A percentile compares a stretch with the other conserved stretches of the same genome.
Evolutionary conservation across 2,888 invertebrate genomes (phyloP).

Genomic region (Campoplex nolae): DNA sequence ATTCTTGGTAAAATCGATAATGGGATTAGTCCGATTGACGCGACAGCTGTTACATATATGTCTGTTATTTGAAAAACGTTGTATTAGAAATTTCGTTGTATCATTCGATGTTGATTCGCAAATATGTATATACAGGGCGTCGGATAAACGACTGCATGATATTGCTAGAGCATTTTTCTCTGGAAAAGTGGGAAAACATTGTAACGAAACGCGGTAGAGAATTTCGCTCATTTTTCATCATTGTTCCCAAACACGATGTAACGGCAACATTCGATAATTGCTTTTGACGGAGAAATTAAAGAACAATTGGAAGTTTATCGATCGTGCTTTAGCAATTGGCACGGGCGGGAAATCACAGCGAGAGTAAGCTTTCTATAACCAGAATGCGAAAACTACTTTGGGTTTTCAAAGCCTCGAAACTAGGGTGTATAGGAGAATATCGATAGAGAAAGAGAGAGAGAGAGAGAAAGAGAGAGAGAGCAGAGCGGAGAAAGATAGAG

Average conservation of each 20-base stretch:
- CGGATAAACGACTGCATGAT: no score
- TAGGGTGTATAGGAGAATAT: constrained; percentile 51
- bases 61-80: neutral
- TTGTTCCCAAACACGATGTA: constrained; percentile 16
- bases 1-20: constrained; percentile 4
- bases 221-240: neutral
- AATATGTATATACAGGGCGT: neutral
- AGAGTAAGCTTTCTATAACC: constrained; percentile 75
- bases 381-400: constrained; percentile 79
- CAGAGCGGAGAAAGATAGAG: constrained; percentile 14
- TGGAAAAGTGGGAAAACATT: neutral
- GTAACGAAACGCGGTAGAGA: neutral
- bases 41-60: neutral
- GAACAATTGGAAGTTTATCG: constrained; percentile 73
- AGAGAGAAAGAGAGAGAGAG: constrained; percentile 15
- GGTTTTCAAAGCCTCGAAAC: constrained; percentile 76
- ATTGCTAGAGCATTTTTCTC: neutral
- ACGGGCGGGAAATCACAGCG: constrained; percentile 74
- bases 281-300: constrained; percentile 46
- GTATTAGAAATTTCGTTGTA: neutral
- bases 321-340: constrained; percentile 72
- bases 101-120: neutral
- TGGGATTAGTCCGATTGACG: neutral
- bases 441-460: constrained; percentile 19
- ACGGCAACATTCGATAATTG: constrained; percentile 39